Evolutionary conservation across 2,797 vertebrate genomes (phyloP), one percentile per base, ranked within the genome.

Genomic region (Kryptopterus vitreolus): DNA sequence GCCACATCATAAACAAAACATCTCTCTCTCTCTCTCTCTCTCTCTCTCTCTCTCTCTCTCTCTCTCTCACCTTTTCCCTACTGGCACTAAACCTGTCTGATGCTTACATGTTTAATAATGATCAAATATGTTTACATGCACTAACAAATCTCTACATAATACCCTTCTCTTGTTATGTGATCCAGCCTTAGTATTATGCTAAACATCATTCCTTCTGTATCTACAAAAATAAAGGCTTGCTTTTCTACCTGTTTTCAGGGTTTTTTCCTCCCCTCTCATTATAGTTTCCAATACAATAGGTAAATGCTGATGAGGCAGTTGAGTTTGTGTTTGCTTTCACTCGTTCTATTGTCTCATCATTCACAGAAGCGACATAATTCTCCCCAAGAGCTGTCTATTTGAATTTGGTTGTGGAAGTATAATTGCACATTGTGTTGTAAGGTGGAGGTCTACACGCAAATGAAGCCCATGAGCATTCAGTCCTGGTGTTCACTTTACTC

Each of bases 401-500:
- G 86, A 89, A 80, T 92, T 77, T 89, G 87, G 88, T 92, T 88
- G 91, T 91, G 88, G 87, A 85, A 85, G 86, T 88, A 91, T 92
- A 92, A 92, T 93, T 92, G 91, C 87, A 76, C 53, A 81, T 86
- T 76, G 86, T 89, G 86, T 89, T 90, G 89, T 84, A 89, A 91
- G 87, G 85, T 86, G 88, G 90, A 90, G 80, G 82, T 88, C 83
- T 87, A 86, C 86, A 90, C 85, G 91, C 87, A 90, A 90, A 90
- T 89, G 88, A 89, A 92, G 92, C 91, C 90, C 88, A 91, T 92
- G 92, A 90, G 91, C 88, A 91, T 92, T 92, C 89, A 91, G 87
- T 46, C 86, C 78, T 84, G 83, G 88, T 88, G 89, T 90, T 89
- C 89, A 88, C 91, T 93, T 92, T 90, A 89, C 85, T 88, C 85